Evolutionary conservation across 2,113 vertebrate genomes (phyloP), one percentile per base, ranked within the genome.

Genomic region (Peromyscus leucopus): DNA sequence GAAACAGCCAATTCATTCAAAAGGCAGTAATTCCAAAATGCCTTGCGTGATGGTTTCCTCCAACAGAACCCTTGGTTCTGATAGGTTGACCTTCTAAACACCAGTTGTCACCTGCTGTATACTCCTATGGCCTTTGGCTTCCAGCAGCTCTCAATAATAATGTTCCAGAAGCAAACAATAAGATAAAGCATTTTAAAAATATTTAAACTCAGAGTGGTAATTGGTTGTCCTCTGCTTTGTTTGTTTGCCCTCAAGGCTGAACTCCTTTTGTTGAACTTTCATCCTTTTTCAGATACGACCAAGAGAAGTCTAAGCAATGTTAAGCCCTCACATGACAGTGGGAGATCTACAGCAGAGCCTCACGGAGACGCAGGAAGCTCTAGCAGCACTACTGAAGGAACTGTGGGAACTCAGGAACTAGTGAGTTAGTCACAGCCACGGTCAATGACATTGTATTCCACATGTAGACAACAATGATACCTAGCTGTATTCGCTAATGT

Each of bases 331-430:
- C 2, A 0, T 0, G 22, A 7, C 0, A 42, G 1, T 17, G 24
- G 7, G 28, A 63, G 3, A 28, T 42, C 24, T 16, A 3, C 6
- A 39, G 7, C 7, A 1, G n/a, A 13, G 1, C 24, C 82, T 10
- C 1, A 4, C 2, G 7, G 12, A 63, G 24, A 9, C 1, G 0
- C 5, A 1, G 24, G n/a, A 28, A 63, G 0, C 82, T 2, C 13
- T 16, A 42, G 7, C 22, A 84, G 7, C 2, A 10, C 7, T 1
- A 16, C 9, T 28, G 57, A 84, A 84, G 57, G 82, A 63, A 63
- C 24, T 3, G 15, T 28, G n/a, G 42, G 16, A 28, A 84, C 19
- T 84, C n/a, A 84, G 55, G 42, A 83, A 26, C n/a, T 15, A 57
- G 59, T 9, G 57, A 28, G n/a, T 24, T 28, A 28, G 28, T 39